Percentiles rank a stretch among this genome's conserved stretches.
phyloP scores from a whole-genome alignment of 2,888 invertebrate genomes.

The Lithosia quadra region DNA sequence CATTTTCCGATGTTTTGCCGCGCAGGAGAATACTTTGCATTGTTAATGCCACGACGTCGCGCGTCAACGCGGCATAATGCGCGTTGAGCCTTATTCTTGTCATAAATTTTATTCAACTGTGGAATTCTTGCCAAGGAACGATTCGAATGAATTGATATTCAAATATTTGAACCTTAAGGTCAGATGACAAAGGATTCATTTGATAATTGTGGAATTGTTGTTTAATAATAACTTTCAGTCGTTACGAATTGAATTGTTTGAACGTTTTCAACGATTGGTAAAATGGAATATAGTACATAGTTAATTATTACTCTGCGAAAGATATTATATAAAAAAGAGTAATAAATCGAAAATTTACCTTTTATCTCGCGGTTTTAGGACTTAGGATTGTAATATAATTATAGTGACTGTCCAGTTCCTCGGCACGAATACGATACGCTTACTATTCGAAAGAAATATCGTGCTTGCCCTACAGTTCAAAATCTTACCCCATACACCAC shows the following conservation, averaged over 20 bases:
- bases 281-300: background rate
- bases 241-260: conserved; percentile 1
- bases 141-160: conserved; percentile 36
- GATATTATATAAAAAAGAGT: background rate
- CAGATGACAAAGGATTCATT: conserved; percentile 34
- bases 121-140: conserved; percentile 31
- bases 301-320: background rate
- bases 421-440: too few species aligned
- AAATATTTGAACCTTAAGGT: conserved; percentile 48
- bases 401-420: too few species aligned
- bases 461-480: too few species aligned
- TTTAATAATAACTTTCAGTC: conserved; percentile 11
- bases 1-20: conserved; percentile 26
- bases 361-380: too few species aligned
- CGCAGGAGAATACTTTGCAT: conserved; percentile 34
- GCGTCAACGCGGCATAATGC: conserved; percentile 15
- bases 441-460: too few species aligned
- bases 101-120: conserved; percentile 46
- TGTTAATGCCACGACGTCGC: conserved; percentile 29
- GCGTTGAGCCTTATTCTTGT: conserved; percentile 22
- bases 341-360: too few species aligned
- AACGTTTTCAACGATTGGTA: background rate
- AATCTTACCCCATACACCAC: background rate
- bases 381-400: too few species aligned
- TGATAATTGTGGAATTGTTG: conserved; percentile 32